Base-by-base conservation (phyloP, 2,888 invertebrate species). In the Ecdyonurus torrentis region DNA sequence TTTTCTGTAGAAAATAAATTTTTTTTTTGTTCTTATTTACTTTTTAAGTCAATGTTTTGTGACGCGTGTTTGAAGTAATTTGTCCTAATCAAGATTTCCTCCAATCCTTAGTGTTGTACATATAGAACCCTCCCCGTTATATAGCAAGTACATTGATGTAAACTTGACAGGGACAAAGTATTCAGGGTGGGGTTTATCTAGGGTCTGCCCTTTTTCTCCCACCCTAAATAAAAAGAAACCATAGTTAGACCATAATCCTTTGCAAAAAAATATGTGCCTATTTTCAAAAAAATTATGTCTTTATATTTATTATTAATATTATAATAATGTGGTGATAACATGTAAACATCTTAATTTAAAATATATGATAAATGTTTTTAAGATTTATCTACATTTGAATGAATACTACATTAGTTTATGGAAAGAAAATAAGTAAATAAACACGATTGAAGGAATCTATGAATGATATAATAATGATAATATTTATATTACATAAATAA, bases 151-250 rank as follows among this genome's bases (percentile, higher is more conserved):
- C 55, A 55, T 55, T 55, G 55, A 55, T n/a, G 55, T 22, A n/a
- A n/a, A 15, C 5, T n/a, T 55, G 55, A 55, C 55, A 55, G 55
- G 55, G 55, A 55, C 55, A 18, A 55, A 55, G 55, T 20, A 22
- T n/a, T 22, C 55, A 55, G 55, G 55, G 55, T 55, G 55, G 55
- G 22, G 55, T 55, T 55, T 20, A 22, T n/a, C 55, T n/a, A 55
- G 22, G 55, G 55, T 55, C 19, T 22, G 55, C 19, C 55, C 55
- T 22, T 55, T 55, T n/a, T 20, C 55, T 22, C 55, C 55, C 37
- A 37, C 37, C 55, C 55, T 55, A 7, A 55, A 55, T 5, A n/a
- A 5, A 22, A 5, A n/a, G 55, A 55, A 55, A 55, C 55, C 55
- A 55, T 55, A 37, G 7, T 10, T 15, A 15, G 37, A 37, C 37